Evolutionary conservation across 2,888 invertebrate genomes (phyloP).

Genomic region (Belgica antarctica): DNA sequence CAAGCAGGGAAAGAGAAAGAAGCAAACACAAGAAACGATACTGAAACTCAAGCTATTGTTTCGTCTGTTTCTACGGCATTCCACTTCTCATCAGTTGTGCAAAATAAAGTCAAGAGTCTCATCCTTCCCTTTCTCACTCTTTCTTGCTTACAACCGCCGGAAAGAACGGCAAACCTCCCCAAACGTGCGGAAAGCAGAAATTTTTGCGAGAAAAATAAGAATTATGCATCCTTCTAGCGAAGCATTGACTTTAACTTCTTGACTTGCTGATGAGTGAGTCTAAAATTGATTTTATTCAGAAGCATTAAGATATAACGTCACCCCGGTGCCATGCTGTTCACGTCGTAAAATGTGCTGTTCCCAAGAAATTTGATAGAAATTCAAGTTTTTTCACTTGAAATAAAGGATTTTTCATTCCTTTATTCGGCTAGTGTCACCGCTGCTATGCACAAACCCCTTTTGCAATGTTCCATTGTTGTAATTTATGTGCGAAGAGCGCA

Average conservation of each 20-base stretch:
- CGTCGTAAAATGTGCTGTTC: no score
- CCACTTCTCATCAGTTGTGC: conserved; percentile 4
- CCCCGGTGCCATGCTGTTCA: no score
- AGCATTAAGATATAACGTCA: no score
- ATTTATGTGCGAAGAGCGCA: conserved; percentile 39
- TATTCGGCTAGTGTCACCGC: no score
- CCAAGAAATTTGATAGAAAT: no score
- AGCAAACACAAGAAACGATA: conserved; percentile 1
- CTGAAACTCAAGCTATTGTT: conserved; percentile 33
- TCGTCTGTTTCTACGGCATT: neutral
- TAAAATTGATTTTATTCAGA: no score
- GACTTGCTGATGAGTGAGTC: no score
- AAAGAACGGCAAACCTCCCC: conserved; percentile 1
- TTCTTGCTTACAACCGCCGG: neutral
- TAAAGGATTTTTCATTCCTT: no score
- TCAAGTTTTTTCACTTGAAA: no score
- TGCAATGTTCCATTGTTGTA: neutral
- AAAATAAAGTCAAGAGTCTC: conserved; percentile 11
- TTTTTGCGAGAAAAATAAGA: no score
- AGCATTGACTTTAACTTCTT: conserved; percentile 6
- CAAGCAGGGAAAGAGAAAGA: neutral
- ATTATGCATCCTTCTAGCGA: conserved; percentile 26
- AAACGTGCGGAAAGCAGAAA: neutral
- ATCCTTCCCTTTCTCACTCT: no score
- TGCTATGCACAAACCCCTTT: no score